Evolutionary conservation across 2,888 invertebrate genomes (phyloP).

Genomic region (Himalopsyche tibetana): DNA sequence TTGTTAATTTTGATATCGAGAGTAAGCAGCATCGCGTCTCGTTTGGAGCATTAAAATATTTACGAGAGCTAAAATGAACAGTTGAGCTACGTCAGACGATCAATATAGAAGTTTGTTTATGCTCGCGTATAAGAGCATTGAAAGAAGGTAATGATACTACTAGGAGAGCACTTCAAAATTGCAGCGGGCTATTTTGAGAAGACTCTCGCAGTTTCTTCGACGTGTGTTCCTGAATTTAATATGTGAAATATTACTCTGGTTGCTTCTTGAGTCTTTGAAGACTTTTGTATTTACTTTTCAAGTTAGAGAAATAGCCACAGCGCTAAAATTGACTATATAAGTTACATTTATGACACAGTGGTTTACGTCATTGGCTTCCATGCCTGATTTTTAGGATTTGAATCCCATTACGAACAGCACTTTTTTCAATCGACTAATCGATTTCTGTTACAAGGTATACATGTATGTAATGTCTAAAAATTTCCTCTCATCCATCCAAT

Average conservation of each 20-base stretch:
- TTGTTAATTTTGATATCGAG: not conserved
- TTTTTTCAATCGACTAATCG: too few species aligned
- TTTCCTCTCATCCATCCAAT: too few species aligned
- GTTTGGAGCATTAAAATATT: constrained; percentile 49
- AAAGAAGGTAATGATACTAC: constrained; percentile 23
- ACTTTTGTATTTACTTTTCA: not conserved
- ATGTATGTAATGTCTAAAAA: too few species aligned
- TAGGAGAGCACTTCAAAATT: constrained; percentile 19
- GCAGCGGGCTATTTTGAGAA: constrained; percentile 18
- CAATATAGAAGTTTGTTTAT: constrained; percentile 51
- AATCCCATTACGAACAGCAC: too few species aligned
- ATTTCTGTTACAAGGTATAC: too few species aligned
- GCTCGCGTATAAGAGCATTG: not conserved
- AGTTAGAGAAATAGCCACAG: too few species aligned
- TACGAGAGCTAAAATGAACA: constrained; percentile 54
- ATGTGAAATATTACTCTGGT: not conserved
- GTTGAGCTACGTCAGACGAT: constrained; percentile 52
- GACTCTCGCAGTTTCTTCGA: not conserved
- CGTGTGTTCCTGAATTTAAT: constrained; percentile 15
- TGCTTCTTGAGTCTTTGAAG: not conserved
- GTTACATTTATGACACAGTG: too few species aligned
- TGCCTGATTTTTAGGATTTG: too few species aligned
- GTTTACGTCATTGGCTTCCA: too few species aligned
- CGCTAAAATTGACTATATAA: too few species aligned
- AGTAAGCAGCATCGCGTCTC: not conserved